Base-by-base conservation (phyloP, 2,797 vertebrate species). In the Rousettus madagascariensis region DNA sequence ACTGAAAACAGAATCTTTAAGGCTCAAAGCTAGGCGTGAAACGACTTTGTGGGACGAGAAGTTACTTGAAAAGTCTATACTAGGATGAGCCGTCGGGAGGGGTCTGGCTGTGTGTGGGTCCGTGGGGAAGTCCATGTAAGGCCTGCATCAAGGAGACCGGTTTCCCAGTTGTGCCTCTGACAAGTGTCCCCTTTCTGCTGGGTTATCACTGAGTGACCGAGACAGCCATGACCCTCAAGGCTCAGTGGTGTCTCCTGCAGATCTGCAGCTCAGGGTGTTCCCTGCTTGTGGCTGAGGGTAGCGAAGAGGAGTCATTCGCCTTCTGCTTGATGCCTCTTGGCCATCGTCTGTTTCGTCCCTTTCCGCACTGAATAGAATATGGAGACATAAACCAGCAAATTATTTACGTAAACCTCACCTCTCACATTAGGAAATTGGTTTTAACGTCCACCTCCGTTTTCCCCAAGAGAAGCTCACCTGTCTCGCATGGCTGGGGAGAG, bases 241-340 rank as follows among this genome's bases (percentile, higher is more conserved):
- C 12, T 4, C n/a, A 1, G 0, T 17, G 41, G 49, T 49, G 41
- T 61, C 26, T 46, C 68, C 24, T 9, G 0, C 2, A 2, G 16
- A 17, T 33, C 16, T 61, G 30, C 33, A 8, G 17, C 6, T 36
- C 24, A 26, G 72, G 11, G 19, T 17, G 15, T 49, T 49, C 49
- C 49, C 15, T 49, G 1, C 49, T 15, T 49, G 49, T 1, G 49
- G 49, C 49, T 4, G 49, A 49, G 49, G 49, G 49, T 49, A 16
- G 5, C 49, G 49, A 4, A 49, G 30, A 3, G 13, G 24, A 43
- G 4, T 36, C 2, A 0, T 49, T 49, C 49, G 15, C 15, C 17
- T 28, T 36, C 13, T 74, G 41, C 36, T 15, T 5, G 24, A 11
- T 20, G 38, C 74, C 74, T 9, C 19, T 65, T 5, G 59, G 17